These are phyloP conservation scores for Mayetiola destructor DNA, from an alignment of 2,888 invertebrate species.

Conservation along the genomic window DNA sequence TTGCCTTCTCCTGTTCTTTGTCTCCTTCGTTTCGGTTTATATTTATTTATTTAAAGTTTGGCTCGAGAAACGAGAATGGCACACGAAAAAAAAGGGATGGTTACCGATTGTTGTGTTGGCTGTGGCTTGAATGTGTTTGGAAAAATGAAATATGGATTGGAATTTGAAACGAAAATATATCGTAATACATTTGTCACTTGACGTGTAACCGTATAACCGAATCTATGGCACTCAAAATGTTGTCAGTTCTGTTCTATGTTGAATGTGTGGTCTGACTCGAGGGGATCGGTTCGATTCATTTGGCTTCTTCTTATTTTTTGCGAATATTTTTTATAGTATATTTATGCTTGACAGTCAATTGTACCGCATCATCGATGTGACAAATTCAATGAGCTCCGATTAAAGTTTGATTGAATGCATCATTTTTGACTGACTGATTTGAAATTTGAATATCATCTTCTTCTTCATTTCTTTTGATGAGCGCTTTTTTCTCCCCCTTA, in stretches of 20 bases:
- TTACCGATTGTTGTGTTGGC: not conserved
- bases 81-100: not conserved
- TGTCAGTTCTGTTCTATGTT: too few species aligned
- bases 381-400: not conserved
- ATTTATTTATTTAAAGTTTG: too few species aligned
- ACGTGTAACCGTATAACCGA: too few species aligned
- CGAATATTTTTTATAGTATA: not conserved
- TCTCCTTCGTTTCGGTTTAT: not conserved
- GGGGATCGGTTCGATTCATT: too few species aligned
- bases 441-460: not conserved
- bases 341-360: not conserved
- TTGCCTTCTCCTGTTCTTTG: not conserved
- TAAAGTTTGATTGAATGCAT: constrained; percentile 1
- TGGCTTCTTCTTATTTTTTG: too few species aligned
- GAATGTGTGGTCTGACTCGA: too few species aligned
- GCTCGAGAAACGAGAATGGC: not conserved
- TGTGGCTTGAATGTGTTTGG: not conserved
- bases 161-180: constrained; percentile 7
- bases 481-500: not conserved
- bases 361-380: not conserved
- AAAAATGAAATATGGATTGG: constrained; percentile 1
- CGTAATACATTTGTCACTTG: not conserved
- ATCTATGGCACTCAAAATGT: not conserved
- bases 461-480: not conserved
- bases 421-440: too few species aligned